Percentiles rank a stretch among this genome's conserved stretches.
Conservation (phyloP, 1,140 invertebrate genomes). For the Andrena cerasifolii region DNA sequence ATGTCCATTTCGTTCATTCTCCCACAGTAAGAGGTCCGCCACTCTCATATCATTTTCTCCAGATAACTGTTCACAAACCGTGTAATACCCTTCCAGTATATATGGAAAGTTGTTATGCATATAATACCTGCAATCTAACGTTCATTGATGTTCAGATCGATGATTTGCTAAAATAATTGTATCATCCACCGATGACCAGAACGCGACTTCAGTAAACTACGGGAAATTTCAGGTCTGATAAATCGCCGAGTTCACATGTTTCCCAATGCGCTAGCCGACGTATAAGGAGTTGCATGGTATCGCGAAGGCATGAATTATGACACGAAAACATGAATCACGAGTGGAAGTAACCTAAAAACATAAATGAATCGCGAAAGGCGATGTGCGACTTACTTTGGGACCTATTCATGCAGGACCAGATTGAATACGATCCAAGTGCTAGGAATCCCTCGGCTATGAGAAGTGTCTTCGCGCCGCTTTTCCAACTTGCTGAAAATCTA, state of each 20-base stretch:
- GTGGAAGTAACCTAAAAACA: slow-evolving; percentile 46
- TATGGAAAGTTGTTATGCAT: slow-evolving; percentile 70
- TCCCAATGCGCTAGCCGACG: background rate
- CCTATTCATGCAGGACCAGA: slow-evolving; percentile 73
- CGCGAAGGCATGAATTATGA: background rate
- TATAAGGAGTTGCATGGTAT: background rate
- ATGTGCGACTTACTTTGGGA: slow-evolving; percentile 73
- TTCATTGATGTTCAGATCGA: background rate
- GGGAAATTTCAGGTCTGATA: background rate
- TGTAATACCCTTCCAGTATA: slow-evolving; percentile 75
- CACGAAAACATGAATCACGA: slow-evolving; percentile 2
- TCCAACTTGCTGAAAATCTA: background rate
- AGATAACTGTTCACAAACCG: slow-evolving; percentile 67
- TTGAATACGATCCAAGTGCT: slow-evolving; percentile 54
- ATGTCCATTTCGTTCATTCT: slow-evolving; percentile 61
- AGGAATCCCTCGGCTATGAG: slow-evolving; percentile 62
- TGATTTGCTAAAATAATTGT: background rate
- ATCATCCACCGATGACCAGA: background rate
- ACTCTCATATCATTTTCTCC: slow-evolving; percentile 49
- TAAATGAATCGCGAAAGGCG: background rate
- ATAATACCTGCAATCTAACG: slow-evolving; percentile 75
- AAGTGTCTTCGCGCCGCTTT: slow-evolving; percentile 33
- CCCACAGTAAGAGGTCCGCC: slow-evolving; percentile 68
- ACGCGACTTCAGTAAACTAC: background rate
- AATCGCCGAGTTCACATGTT: background rate